Evolutionary conservation across 1,140 invertebrate species (phyloP).

Genomic region (Ladona fulva): DNA sequence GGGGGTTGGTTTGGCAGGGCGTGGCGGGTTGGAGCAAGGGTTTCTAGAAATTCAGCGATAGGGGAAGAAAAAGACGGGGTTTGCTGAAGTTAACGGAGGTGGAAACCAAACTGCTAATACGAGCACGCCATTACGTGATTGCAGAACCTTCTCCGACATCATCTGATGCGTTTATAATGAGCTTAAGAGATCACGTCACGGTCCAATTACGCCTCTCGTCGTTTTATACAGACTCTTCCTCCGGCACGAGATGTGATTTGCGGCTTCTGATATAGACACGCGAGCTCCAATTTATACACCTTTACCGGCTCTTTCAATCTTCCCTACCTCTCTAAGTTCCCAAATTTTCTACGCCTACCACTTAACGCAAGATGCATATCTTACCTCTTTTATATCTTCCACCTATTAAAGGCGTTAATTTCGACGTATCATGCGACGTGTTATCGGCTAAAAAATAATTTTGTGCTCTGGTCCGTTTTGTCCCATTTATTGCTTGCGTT

Average conservation of each 20-base stretch:
- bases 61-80: neutral
- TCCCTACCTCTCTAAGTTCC: too few relatives aligned
- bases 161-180: slow-evolving; percentile 10
- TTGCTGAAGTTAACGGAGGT: neutral
- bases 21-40: too few relatives aligned
- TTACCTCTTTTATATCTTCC: too few relatives aligned
- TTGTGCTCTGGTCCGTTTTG: too few relatives aligned
- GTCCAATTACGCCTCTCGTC: neutral
- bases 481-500: too few relatives aligned
- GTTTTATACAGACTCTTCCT: neutral
- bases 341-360: too few relatives aligned
- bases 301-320: too few relatives aligned
- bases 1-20: neutral
- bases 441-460: too few relatives aligned
- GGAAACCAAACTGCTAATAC: neutral
- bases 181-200: neutral
- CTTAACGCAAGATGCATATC: too few relatives aligned
- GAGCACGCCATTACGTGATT: neutral
- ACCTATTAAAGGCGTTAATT: too few relatives aligned
- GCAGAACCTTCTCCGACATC: neutral
- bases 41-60: neutral
- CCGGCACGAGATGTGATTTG: neutral
- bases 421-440: too few relatives aligned
- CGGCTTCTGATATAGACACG: neutral
- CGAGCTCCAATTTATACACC: neutral